Base-by-base conservation (phyloP, 2,113 vertebrate genomes). In the Microcebus griseorufus region DNA sequence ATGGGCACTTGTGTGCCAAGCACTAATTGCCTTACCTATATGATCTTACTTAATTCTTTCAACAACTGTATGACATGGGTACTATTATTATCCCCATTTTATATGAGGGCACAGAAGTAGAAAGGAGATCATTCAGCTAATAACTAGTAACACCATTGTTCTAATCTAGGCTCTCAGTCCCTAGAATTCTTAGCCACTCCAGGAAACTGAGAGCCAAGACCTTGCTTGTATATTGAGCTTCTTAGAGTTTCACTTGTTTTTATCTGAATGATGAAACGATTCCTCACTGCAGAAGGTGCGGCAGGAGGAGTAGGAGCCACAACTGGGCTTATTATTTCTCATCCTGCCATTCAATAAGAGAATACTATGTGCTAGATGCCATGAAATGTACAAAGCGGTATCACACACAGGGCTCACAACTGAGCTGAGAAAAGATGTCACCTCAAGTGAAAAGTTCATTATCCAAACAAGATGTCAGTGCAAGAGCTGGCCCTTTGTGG, bases 31-130 rank as follows among this genome's bases (percentile, higher is more conserved):
- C 23, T 94, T 78, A 76, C 16, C 55, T 75, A 23, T 60, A 60
- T 20, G 11, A 95, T 67, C 32, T 48, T 88, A 53, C 89, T 93
- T 95, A 93, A 90, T 37, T 32, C 13, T 55, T 10, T 88, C n/a
- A 73, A 65, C 7, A 51, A 64, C 51, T 51, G 23, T 2, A 67
- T 85, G 67, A 23, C 60, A 64, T 67, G 29, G 10, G 14, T 67
- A 55, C 45, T 48, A 37, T 62, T 69, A 72, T 48, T 76, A 85
- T 29, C 39, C n/a, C 53, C 13, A 70, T 39, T 88, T 72, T 60
- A 27, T 39, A 82, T n/a, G 62, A 70, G 0, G 32, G 9, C 51
- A 53, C 18, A 91, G 25, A 72, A 2, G 23, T 42, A 94, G 18
- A 72, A 16, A 84, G 5, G 5, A 53, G 48, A 42, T 22, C 39